These are phyloP conservation scores for Melanerpes aurifrons DNA, from an alignment of 2,113 vertebrate species.

Conservation along the genomic window DNA sequence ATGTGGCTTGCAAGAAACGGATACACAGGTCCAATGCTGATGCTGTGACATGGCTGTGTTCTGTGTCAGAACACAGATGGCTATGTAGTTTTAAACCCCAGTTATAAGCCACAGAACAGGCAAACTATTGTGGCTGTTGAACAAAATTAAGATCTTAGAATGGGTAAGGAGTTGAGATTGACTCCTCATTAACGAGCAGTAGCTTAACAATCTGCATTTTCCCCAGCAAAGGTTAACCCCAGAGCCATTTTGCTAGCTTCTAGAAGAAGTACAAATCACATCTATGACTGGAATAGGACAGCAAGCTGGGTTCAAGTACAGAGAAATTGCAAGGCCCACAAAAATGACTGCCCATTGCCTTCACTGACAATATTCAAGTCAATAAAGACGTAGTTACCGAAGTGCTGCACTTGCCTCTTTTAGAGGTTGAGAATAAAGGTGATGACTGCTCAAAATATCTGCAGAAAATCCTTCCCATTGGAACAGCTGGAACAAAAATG, in stretches of 20 bases:
- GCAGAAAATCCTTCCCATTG: slow-evolving; percentile 9
- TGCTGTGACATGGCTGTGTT: background rate
- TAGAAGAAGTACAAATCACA: background rate
- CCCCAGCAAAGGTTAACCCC: background rate
- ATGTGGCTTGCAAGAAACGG: background rate
- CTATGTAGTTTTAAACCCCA: background rate
- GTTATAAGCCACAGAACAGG: background rate
- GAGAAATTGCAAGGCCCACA: background rate
- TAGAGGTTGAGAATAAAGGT: background rate
- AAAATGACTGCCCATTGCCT: background rate
- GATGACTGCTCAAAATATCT: background rate
- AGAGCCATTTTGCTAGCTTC: background rate
- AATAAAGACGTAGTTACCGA: background rate
- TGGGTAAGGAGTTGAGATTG: background rate
- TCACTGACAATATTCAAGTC: background rate
- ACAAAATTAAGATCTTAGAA: background rate
- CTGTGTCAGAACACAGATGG: background rate
- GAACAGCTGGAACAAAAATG: background rate
- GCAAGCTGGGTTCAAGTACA: background rate
- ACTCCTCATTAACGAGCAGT: background rate
- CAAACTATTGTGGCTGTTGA: background rate
- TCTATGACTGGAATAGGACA: background rate
- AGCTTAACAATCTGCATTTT: background rate
- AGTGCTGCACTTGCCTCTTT: background rate
- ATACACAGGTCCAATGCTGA: background rate